Evolutionary conservation across 2,797 vertebrate species (phyloP).

Genomic region (Acropternis orthonyx): DNA sequence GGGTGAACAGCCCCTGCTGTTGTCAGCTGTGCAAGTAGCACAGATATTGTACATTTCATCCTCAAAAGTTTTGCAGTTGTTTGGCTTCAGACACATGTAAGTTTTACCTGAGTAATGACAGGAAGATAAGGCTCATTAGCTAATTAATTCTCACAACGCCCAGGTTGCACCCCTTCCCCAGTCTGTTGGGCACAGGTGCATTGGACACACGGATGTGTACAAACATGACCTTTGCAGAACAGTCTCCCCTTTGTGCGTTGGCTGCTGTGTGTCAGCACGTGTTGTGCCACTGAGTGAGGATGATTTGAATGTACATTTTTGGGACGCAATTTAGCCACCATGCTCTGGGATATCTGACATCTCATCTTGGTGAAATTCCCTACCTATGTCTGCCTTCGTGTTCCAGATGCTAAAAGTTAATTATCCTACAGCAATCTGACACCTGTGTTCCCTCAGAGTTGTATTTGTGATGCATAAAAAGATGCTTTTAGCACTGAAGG

Average conservation of each 20-base stretch:
- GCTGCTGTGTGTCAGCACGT: background rate
- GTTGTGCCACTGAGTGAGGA: background rate
- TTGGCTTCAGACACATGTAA: background rate
- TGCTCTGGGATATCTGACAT: background rate
- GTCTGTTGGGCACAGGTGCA: background rate
- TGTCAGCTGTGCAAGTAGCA: rapidly evolving
- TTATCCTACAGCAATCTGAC: background rate
- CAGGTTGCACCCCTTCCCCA: background rate
- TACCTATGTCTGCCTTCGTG: background rate
- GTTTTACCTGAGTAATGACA: background rate
- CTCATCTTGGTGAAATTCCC: background rate
- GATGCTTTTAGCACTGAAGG: background rate
- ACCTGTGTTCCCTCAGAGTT: background rate
- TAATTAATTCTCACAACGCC: background rate
- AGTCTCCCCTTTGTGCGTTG: background rate
- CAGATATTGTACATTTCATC: background rate
- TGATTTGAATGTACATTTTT: background rate
- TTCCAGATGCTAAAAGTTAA: background rate
- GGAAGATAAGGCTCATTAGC: constrained; percentile 46
- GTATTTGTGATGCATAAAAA: background rate
- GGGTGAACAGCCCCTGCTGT: background rate
- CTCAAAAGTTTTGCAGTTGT: background rate
- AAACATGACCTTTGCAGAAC: background rate
- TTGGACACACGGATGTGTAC: background rate
- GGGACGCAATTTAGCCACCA: background rate